phyloP scores from a whole-genome alignment of 2,888 invertebrate species.

The Sarcophaga carnaria region DNA sequence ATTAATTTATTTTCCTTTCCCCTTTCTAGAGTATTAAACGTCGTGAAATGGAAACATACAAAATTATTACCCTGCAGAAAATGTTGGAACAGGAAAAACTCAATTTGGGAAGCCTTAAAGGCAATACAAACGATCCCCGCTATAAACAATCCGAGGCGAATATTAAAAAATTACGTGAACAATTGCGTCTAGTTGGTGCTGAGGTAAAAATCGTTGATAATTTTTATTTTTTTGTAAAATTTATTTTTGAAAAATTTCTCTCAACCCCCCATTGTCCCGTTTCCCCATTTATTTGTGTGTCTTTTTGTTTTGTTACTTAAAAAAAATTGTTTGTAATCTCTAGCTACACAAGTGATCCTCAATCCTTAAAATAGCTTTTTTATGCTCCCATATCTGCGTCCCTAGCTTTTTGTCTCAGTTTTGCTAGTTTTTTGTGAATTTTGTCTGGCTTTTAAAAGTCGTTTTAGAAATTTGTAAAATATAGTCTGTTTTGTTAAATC shows the following conservation, averaged over 20 bases:
- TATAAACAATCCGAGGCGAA: conserved; percentile 81
- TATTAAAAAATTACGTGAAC: conserved; percentile 81
- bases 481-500: too few species aligned
- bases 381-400: conserved; percentile 1
- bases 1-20: conserved; percentile 6
- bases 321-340: too few species aligned
- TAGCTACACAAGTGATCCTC: too few species aligned
- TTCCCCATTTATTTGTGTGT: background rate
- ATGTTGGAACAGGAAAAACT: conserved; percentile 95
- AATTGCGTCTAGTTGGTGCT: conserved; percentile 81
- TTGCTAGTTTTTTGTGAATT: background rate
- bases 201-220: conserved; percentile 77
- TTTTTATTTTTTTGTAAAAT: background rate
- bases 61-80: conserved; percentile 91
- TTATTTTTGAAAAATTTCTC: conserved; percentile 19
- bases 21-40: conserved; percentile 89
- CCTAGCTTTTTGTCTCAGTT: background rate
- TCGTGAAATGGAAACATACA: conserved; percentile 91
- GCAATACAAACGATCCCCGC: conserved; percentile 78
- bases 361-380: background rate
- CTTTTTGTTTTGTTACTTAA: background rate
- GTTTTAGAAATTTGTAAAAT: background rate
- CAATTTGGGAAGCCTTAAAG: conserved; percentile 90
- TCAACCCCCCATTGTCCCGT: conserved; percentile 23
- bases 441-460: background rate